Evolutionary conservation across 1,140 invertebrate genomes (phyloP).

Genomic region (Drosophila sturtevanti): DNA sequence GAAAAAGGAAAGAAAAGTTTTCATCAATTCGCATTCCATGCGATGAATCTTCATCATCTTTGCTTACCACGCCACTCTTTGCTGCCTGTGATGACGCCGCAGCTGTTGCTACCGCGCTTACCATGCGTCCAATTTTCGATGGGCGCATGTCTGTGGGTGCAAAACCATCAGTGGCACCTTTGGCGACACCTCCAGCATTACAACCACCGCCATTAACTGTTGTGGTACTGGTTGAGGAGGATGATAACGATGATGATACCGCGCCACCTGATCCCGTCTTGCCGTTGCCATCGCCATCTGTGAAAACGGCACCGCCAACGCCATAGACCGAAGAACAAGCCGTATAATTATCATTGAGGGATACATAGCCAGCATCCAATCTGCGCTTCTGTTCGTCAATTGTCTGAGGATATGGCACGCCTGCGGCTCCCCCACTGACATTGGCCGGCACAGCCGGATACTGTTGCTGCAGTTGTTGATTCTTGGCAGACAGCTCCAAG

Average conservation of each 20-base stretch:
- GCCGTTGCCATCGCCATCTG: conserved; percentile 19
- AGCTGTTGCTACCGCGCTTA: conserved; percentile 25
- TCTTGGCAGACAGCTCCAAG: conserved; percentile 44
- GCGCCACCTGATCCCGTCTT: neutral
- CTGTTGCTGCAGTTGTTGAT: conserved; percentile 24
- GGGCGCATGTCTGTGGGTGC: conserved; percentile 37
- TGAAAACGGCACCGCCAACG: conserved; percentile 24
- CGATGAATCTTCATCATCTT: neutral
- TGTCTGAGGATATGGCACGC: conserved; percentile 2
- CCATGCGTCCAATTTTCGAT: conserved; percentile 55
- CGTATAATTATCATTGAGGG: conserved; percentile 65
- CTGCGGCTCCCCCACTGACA: neutral
- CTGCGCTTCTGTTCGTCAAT: conserved; percentile 47
- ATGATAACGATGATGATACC: neutral
- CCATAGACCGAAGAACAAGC: conserved; percentile 69
- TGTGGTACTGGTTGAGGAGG: neutral
- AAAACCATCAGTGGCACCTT: neutral
- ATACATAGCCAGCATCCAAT: conserved; percentile 61
- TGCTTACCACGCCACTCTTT: conserved; percentile 56
- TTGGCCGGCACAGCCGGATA: conserved; percentile 15
- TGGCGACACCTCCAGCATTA: neutral
- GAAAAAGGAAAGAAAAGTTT: conserved; percentile 3
- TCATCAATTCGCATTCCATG: no score
- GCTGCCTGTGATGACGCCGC: conserved; percentile 35
- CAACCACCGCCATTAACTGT: neutral